Evolutionary conservation across 2,888 invertebrate genomes (phyloP).

Genomic region (Stramonita haemastoma): DNA sequence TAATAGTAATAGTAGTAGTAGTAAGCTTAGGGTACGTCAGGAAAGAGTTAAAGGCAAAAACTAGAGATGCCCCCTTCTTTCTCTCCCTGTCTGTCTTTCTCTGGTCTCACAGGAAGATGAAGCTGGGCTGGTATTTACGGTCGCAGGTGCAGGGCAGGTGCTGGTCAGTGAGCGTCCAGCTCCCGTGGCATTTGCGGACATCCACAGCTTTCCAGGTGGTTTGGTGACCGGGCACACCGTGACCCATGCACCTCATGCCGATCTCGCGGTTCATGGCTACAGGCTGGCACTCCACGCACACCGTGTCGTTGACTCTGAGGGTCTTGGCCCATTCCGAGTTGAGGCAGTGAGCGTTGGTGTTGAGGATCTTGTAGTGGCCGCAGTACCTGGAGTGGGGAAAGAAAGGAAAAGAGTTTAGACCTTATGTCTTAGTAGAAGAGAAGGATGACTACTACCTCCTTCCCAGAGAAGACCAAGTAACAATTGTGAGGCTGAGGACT

Average conservation of each 20-base stretch:
- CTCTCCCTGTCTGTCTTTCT: no score
- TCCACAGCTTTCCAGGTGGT: conserved; percentile 91
- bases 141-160: conserved; percentile 75
- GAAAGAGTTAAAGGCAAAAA: background rate
- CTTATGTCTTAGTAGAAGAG: no score
- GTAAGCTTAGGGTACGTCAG: background rate
- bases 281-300: conserved; percentile 90
- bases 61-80: background rate
- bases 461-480: no score
- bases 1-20: background rate
- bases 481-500: no score
- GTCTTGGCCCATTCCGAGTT: conserved; percentile 80
- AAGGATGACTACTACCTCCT: no score
- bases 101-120: conserved; percentile 74
- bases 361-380: conserved; percentile 88
- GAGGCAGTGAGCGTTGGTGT: conserved; percentile 60
- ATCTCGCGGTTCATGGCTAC: conserved; percentile 87
- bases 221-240: conserved; percentile 86
- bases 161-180: conserved; percentile 84
- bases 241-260: conserved; percentile 88
- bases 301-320: conserved; percentile 81
- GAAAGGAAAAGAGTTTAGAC: no score
- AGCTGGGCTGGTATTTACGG: conserved; percentile 57
- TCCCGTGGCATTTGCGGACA: conserved; percentile 92
- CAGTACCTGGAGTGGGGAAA: conserved; percentile 85